Base-by-base conservation (phyloP, 1,140 invertebrate genomes). In the Dinoponera quadriceps region DNA sequence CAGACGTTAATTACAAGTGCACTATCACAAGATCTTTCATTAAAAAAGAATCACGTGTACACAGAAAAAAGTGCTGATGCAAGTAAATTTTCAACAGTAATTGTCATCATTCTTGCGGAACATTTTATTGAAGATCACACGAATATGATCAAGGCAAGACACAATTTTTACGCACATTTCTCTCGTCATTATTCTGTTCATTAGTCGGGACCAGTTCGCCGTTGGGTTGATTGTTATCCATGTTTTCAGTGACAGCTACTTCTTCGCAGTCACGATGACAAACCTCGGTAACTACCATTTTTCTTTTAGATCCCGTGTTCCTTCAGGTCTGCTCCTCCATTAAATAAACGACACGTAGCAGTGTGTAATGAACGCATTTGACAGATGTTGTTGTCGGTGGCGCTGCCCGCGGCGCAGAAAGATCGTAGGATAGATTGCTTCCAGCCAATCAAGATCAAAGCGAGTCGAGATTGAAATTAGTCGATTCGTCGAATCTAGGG, bases 181-280 rank as follows among this genome's bases (percentile, higher is more conserved):
- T 69, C 48, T 90, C 90, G 27, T 86, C 88, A 55, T 87, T 91
- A 66, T 85, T 86, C 18, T 84, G 20, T 57, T 89, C 87, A 5
- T 74, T 75, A 29, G 54, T 59, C 1, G 83, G 51, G 66, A 90
- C 87, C 25, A 91, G 25, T 83, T 91, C 88, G 55, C 88, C 88
- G 20, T 91, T 91, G 48, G 85, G 85, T 62, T 85, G 88, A 73
- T n/a, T 77, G 55, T 83, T 89, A 78, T 88, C 89, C 88, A 88
- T 90, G 0, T 66, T 87, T 82, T 84, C 80, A 65, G 59, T 77
- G 0, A 85, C 68, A 69, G 87, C 63, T 84, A 83, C 33, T 80
- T 87, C 81, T 18, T 73, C 62, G 49, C 59, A 55, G 81, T 86
- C 83, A 77, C 71, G 66, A 74, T 51, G 68, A 72, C 88, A 89